Evolutionary conservation across 30 jellyfish, hydroid and myxozoan species (phyloP).

Genomic region (Euphysa ruthae): DNA sequence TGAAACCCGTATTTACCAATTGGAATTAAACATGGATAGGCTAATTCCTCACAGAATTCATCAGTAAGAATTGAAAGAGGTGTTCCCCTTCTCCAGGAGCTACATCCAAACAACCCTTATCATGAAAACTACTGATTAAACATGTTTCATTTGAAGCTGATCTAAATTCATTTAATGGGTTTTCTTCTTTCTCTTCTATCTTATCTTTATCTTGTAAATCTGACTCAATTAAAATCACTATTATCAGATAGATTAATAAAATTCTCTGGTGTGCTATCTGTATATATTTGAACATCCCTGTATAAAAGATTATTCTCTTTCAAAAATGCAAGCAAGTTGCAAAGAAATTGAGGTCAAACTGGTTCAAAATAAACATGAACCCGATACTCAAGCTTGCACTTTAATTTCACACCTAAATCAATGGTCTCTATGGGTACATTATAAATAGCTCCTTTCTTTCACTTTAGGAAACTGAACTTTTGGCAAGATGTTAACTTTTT

Average conservation of each 20-base stretch:
- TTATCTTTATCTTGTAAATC: conserved; percentile 10
- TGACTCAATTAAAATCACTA: background rate
- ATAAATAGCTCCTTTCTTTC: conserved; percentile 25
- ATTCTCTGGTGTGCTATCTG: background rate
- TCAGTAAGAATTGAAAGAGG: conserved; percentile 6
- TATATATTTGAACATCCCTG: conserved; percentile 13
- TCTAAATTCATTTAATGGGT: conserved; percentile 10
- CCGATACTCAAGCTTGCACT: conserved; percentile 3
- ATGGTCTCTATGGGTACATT: conserved; percentile 8
- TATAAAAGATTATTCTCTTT: conserved; percentile 16
- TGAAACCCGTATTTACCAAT: conserved; percentile 22
- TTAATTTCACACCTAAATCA: conserved; percentile 8
- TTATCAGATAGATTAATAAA: conserved; percentile 3
- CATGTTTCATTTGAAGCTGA: conserved; percentile 13
- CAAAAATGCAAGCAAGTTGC: background rate
- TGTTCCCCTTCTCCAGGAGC: conserved; percentile 30
- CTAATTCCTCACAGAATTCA: conserved; percentile 25
- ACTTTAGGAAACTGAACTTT: conserved; percentile 37
- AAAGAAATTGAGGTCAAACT: conserved; percentile 21
- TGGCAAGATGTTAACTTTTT: conserved; percentile 21
- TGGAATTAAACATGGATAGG: conserved; percentile 26
- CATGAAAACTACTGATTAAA: background rate
- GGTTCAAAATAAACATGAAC: conserved; percentile 23
- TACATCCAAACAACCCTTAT: background rate
- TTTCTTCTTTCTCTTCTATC: conserved; percentile 18